Evolutionary conservation across 2,113 vertebrate genomes (phyloP), one percentile per base, ranked within the genome.

Genomic region (Hyperopisus bebe): DNA sequence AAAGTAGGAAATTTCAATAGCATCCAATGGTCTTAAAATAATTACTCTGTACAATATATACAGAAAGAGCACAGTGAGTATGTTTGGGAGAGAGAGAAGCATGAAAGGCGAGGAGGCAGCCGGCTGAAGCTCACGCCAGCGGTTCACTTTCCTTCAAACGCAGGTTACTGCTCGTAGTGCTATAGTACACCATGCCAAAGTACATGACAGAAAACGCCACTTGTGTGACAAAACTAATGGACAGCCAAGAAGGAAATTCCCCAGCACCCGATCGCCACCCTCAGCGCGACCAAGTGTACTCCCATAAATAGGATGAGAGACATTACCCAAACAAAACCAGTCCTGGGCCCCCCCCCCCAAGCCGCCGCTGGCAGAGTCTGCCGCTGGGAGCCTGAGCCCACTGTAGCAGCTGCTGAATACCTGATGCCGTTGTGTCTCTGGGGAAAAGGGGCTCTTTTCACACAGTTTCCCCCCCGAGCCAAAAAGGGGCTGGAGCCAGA

Each of bases 21-120:
- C 95, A 95, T 95, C 53, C 88, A 92, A 95, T 92, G 66, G 92
- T 94, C 97, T 98, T 97, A 97, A 97, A 97, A 97, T 97, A 96
- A 97, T 96, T 97, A 96, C 95, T 96, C 97, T 98, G 97, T 98
- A 98, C 97, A 98, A 91, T 98, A 98, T 98, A 95, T 98, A 98
- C 98, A 99, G 95, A 96, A 93, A 93, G 92, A 93, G 85, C 92
- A 58, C 88, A 94, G 91, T 93, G 92, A 46, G 84, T 91, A 90
- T 92, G 92, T 92, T 92, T 92, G 93, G 91, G 90, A 92, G 92
- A 92, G 93, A 93, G 92, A 74, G 3, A 92, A 92, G 90, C 91
- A 44, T 86, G 27, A 90, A 86, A 93, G 91, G 85, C 42, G 88
- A 44, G 90, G 48, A 88, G 27, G 88, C 82, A 44, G 88, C n/a